phyloP scores from a whole-genome alignment of 2,797 vertebrate genomes.

The Phataginus tetradactyla region DNA sequence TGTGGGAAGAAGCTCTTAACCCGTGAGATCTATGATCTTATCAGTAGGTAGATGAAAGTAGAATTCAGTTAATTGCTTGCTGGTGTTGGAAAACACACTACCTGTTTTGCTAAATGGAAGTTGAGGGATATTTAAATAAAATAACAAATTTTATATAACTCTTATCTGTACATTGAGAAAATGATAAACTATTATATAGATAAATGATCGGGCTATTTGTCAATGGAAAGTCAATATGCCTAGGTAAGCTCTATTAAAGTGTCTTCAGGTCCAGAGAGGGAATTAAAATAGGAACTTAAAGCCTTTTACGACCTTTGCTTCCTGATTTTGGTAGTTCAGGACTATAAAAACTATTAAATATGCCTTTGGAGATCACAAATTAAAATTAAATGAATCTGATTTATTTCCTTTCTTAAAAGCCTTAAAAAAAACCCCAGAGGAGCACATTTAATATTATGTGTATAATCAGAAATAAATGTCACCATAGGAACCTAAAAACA shows the following conservation, averaged over 20 bases:
- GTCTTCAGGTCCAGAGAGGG: not conserved
- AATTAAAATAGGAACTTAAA: conserved; percentile 28
- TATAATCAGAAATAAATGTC: conserved; percentile 31
- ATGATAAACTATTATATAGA: not conserved
- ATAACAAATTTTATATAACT: not conserved
- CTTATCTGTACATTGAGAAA: not conserved
- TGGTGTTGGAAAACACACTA: not conserved
- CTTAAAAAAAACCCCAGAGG: not conserved
- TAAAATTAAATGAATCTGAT: conserved; percentile 17
- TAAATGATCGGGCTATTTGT: not conserved
- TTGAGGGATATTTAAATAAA: not conserved
- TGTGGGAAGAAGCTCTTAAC: not conserved
- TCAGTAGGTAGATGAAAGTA: not conserved
- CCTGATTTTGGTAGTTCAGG: not conserved
- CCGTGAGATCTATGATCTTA: not conserved
- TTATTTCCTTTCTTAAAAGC: conserved; percentile 52
- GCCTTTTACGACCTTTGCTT: not conserved
- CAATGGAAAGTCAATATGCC: not conserved
- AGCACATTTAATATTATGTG: not conserved
- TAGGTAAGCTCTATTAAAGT: not conserved
- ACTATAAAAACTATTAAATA: conserved; percentile 11
- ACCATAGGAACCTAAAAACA: not conserved
- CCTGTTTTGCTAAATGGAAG: conserved; percentile 17
- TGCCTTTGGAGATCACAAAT: not conserved
- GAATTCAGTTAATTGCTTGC: not conserved